Evolutionary conservation across 2,888 invertebrate species (phyloP).

Genomic region (Cynaeus angustus): DNA sequence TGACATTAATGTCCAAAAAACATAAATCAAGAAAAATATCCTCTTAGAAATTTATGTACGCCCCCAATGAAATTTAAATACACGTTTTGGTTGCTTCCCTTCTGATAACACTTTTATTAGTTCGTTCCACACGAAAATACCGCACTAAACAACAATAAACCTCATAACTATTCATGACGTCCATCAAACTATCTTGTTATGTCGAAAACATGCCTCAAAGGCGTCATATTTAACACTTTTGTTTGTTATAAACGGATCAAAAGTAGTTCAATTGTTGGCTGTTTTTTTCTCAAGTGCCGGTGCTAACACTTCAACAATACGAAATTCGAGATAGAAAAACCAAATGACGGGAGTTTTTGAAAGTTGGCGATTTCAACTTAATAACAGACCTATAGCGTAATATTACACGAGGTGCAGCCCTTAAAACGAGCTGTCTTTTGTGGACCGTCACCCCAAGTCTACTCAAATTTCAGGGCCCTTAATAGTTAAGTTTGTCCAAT

Average conservation of each 20-base stretch:
- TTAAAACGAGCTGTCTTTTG: slow-evolving; percentile 69
- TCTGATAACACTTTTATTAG: slow-evolving; percentile 34
- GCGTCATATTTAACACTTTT: slow-evolving; percentile 43
- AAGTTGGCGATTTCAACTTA: slow-evolving; percentile 61
- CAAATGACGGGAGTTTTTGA: slow-evolving; percentile 33
- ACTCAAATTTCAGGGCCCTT: slow-evolving; percentile 65
- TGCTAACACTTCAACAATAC: slow-evolving; percentile 29
- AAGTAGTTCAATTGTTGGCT: slow-evolving; percentile 31
- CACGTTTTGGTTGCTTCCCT: slow-evolving; percentile 41
- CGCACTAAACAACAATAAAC: background rate
- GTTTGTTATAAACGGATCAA: slow-evolving; percentile 45
- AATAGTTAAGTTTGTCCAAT: slow-evolving; percentile 67
- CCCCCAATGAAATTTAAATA: slow-evolving; percentile 47
- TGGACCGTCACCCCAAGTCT: slow-evolving; percentile 63
- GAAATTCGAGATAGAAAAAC: slow-evolving; percentile 38
- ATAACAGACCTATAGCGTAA: slow-evolving; percentile 65
- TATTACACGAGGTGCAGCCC: slow-evolving; percentile 68
- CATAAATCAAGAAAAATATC: slow-evolving; percentile 35
- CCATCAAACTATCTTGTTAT: slow-evolving; percentile 40
- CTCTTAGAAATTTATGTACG: slow-evolving; percentile 47
- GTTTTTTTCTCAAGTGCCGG: slow-evolving; percentile 39
- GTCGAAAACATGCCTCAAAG: slow-evolving; percentile 15
- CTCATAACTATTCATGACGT: slow-evolving; percentile 39
- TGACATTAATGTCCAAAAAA: slow-evolving; percentile 20
- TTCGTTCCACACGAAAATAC: slow-evolving; percentile 13